These are phyloP conservation scores for Poeciliopsis paucimaculata DNA, from an alignment of 2,797 vertebrate genomes.

Conservation along the genomic window DNA sequence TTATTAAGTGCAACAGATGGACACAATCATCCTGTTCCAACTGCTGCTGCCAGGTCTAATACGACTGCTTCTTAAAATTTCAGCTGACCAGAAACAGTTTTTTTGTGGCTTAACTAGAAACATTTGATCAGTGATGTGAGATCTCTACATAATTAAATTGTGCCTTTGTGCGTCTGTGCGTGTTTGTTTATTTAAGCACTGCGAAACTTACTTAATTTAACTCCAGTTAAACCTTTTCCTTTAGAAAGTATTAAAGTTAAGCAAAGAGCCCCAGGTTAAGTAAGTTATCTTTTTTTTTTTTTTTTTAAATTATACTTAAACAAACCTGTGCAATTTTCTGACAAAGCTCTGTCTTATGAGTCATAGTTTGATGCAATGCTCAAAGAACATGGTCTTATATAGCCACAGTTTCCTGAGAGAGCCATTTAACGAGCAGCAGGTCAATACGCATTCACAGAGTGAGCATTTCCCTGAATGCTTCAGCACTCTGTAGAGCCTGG, in stretches of 20 bases:
- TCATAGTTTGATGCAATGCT: constrained; percentile 55
- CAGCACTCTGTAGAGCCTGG: constrained; percentile 66
- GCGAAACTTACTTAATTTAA: not conserved
- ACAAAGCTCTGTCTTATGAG: constrained; percentile 44
- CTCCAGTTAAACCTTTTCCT: not conserved
- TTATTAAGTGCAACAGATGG: constrained; percentile 7
- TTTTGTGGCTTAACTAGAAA: not conserved
- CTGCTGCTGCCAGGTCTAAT: not conserved
- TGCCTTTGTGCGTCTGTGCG: not conserved
- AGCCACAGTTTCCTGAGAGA: constrained; percentile 54
- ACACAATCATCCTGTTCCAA: constrained; percentile 3
- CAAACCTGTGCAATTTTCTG: constrained; percentile 16
- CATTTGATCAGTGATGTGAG: not conserved
- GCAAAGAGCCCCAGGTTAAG: not conserved
- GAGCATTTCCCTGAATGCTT: constrained; percentile 76
- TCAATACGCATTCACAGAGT: constrained; percentile 82
- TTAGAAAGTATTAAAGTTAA: not conserved
- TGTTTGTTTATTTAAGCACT: not conserved
- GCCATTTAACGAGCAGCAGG: constrained; percentile 75
- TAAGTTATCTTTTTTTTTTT: not conserved
- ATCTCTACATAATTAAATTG: not conserved
- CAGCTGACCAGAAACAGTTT: not conserved
- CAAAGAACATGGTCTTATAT: constrained; percentile 55
- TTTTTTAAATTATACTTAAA: not conserved
- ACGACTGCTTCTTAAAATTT: not conserved